Evolutionary conservation across 2,797 vertebrate genomes (phyloP).

Genomic region (Bovichtus diacanthus): DNA sequence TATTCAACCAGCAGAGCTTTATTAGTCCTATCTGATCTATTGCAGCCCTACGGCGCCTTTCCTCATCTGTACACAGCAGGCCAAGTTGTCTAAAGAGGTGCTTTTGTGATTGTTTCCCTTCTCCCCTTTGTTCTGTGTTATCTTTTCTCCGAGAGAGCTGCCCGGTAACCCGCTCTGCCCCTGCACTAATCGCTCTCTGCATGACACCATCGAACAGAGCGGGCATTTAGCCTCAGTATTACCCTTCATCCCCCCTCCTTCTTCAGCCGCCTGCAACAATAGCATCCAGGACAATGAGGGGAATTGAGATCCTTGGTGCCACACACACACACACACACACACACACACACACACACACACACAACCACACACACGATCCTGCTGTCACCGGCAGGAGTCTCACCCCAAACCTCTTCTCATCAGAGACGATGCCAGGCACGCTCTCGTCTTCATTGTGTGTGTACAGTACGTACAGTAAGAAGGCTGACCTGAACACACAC

Average conservation of each 20-base stretch:
- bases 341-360: conserved; percentile 40
- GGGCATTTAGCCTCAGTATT: conserved; percentile 71
- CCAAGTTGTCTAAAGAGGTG: conserved; percentile 65
- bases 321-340: conserved; percentile 35
- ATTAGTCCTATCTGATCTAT: conserved; percentile 17
- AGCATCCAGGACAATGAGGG: conserved; percentile 71
- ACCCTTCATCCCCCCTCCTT: conserved; percentile 31
- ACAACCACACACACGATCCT: conserved; percentile 14
- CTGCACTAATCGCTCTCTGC: conserved; percentile 75
- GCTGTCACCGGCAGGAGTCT: conserved; percentile 51
- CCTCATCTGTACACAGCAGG: conserved; percentile 34
- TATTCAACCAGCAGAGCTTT: background rate
- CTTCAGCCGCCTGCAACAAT: conserved; percentile 63
- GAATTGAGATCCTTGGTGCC: conserved; percentile 66
- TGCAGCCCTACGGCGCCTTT: conserved; percentile 18
- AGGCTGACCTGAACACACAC: conserved; percentile 27
- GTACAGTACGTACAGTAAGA: conserved; percentile 66
- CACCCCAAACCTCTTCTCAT: conserved; percentile 34
- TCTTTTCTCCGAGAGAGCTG: conserved; percentile 59
- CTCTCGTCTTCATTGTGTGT: conserved; percentile 65
- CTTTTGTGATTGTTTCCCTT: conserved; percentile 74
- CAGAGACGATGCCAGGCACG: conserved; percentile 69
- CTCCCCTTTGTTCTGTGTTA: conserved; percentile 82
- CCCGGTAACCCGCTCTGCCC: conserved; percentile 68
- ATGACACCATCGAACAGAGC: conserved; percentile 83